These are phyloP conservation scores for Bradysia coprophila DNA, from an alignment of 1,140 invertebrate genomes.

Conservation along the genomic window DNA sequence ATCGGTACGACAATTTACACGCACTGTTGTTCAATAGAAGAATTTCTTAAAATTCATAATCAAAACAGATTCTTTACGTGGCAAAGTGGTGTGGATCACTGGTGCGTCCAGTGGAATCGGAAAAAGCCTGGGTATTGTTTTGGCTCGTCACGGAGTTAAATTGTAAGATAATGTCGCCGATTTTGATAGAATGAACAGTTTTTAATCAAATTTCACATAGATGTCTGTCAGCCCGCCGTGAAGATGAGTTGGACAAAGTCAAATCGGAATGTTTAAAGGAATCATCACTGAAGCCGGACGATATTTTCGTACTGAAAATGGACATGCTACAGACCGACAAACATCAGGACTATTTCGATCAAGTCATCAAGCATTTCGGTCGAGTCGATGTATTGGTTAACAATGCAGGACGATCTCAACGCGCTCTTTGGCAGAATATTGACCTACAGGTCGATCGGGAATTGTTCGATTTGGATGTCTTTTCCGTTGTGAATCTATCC, in stretches of 20 bases:
- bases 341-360: slow-evolving; percentile 41
- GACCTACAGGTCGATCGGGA: slow-evolving; percentile 55
- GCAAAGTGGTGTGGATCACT: slow-evolving; percentile 75
- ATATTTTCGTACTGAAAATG: slow-evolving; percentile 51
- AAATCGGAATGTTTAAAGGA: slow-evolving; percentile 32
- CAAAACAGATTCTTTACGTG: slow-evolving; percentile 32
- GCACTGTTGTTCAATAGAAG: not conserved
- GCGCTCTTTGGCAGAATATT: slow-evolving; percentile 57
- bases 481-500: slow-evolving; percentile 50
- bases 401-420: slow-evolving; percentile 66
- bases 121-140: slow-evolving; percentile 47
- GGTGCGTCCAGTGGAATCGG: slow-evolving; percentile 83
- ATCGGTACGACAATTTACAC: slow-evolving; percentile 24
- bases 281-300: slow-evolving; percentile 30
- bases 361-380: slow-evolving; percentile 52
- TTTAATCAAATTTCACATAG: no score
- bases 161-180: no score
- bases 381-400: slow-evolving; percentile 59
- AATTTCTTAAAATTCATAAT: slow-evolving; percentile 10
- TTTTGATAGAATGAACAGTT: no score
- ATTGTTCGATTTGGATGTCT: slow-evolving; percentile 69
- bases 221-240: slow-evolving; percentile 57
- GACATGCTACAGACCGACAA: slow-evolving; percentile 41
- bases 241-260: slow-evolving; percentile 51
- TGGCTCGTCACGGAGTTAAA: slow-evolving; percentile 50